These are phyloP conservation scores for Cybosia mesomella DNA, from an alignment of 2,888 invertebrate genomes.

Conservation along the genomic window DNA sequence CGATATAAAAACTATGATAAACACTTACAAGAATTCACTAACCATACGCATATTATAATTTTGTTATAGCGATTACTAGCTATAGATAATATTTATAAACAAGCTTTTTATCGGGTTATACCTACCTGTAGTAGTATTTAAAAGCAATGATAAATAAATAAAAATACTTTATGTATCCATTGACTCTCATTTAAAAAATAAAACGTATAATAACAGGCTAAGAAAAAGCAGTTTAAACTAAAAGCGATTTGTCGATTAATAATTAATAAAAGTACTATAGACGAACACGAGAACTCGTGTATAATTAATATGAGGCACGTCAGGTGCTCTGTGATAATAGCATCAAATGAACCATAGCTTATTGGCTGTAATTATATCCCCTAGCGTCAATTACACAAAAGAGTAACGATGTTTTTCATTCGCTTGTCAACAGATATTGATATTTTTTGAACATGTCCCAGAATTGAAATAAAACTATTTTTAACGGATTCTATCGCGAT, in stretches of 20 bases:
- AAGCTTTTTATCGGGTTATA: too few relatives aligned
- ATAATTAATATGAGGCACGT: conserved; percentile 34
- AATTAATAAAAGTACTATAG: conserved; percentile 18
- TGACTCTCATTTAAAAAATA: neutral
- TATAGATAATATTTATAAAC: neutral
- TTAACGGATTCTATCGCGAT: neutral
- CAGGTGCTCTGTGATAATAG: conserved; percentile 30
- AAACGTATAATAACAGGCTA: conserved; percentile 1
- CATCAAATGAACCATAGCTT: conserved; percentile 15
- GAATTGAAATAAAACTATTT: too few relatives aligned
- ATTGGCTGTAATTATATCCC: conserved; percentile 34
- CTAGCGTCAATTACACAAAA: conserved; percentile 23
- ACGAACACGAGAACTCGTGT: conserved; percentile 1
- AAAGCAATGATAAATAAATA: too few relatives aligned
- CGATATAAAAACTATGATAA: too few relatives aligned
- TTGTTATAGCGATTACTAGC: neutral
- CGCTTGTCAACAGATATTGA: neutral
- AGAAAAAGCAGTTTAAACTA: neutral
- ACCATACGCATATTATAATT: too few relatives aligned
- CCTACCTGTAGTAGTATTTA: too few relatives aligned
- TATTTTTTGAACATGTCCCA: neutral
- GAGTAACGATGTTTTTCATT: neutral
- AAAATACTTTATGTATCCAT: neutral
- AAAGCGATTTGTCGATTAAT: conserved; percentile 23
- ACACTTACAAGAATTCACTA: too few relatives aligned